These are phyloP conservation scores for Ictalurus punctatus DNA, from an alignment of 2,113 vertebrate genomes.

Conservation along the genomic window DNA sequence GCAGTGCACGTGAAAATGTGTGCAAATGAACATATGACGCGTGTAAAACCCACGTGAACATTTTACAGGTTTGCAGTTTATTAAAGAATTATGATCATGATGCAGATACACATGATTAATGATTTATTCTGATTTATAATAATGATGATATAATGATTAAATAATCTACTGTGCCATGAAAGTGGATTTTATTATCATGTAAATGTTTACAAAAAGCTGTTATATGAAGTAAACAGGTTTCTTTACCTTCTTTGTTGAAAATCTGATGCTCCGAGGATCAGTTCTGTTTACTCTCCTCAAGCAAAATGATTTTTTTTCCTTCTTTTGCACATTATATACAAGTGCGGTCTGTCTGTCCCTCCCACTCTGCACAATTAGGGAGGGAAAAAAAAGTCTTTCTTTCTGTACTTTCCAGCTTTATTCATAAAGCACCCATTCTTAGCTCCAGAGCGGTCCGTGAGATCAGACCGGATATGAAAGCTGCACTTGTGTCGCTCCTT, in stretches of 20 bases:
- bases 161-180: neutral
- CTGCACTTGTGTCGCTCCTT: conserved; percentile 53
- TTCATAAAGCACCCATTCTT: conserved; percentile 72
- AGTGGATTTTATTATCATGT: neutral
- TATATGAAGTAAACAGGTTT: conserved; percentile 2
- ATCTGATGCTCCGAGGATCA: conserved; percentile 9
- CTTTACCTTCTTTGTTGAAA: conserved; percentile 64
- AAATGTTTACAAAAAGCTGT: neutral
- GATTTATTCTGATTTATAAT: neutral
- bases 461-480: conserved; percentile 59
- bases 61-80: neutral
- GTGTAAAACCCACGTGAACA: neutral
- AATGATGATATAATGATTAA: neutral
- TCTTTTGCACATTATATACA: conserved; percentile 67
- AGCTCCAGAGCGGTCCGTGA: conserved; percentile 50
- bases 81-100: neutral
- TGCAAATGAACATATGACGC: neutral
- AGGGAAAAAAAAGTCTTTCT: conserved; percentile 73
- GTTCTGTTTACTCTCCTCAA: conserved; percentile 58
- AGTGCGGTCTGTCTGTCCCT: conserved; percentile 67
- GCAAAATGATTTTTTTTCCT: conserved; percentile 55
- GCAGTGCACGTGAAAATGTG: neutral
- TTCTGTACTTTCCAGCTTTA: conserved; percentile 54
- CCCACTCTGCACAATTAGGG: conserved; percentile 71
- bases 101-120: neutral